Evolutionary conservation across 2,113 vertebrate genomes (phyloP), one percentile per base, ranked within the genome.

Genomic region (Thomomys bottae): DNA sequence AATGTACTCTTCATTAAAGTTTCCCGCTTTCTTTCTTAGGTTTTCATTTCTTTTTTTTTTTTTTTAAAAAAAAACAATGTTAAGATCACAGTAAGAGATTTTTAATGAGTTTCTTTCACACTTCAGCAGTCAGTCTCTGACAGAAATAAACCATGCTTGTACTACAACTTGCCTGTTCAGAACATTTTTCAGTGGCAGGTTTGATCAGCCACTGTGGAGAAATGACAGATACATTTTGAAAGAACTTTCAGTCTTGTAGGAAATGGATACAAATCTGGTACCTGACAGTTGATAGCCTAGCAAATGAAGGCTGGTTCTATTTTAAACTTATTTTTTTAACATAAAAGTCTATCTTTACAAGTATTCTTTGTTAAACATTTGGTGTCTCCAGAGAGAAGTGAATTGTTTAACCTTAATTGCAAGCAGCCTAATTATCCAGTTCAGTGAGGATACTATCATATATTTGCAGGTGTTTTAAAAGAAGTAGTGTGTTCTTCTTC

Each of bases 31-130:
- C 96, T 97, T 97, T 97, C 95, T 97, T 97, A 92, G 96, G 88
- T 80, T 90, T 67, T 85, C 84, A 87, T 84, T n/a, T 38, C n/a
- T 38, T 54, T 64, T 87, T 15, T 61, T 91, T 89, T 93, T n/a
- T n/a, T n/a, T n/a, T n/a, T n/a, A n/a, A n/a, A n/a, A n/a, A n/a
- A n/a, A 96, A 97, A 90, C 91, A 95, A 94, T 96, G 95, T 89
- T 54, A 94, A 97, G 96, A 98, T 98, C 97, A 95, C 93, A 97
- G 98, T 97, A 97, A 98, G 97, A 97, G 97, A 95, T 97, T 98
- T 98, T 98, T 98, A 98, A 98, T 98, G 97, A 98, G 97, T 97
- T 98, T 97, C 97, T 98, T 98, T 98, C 97, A 98, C 97, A 98
- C 97, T 98, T 96, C 92, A 97, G 93, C 96, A 98, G 97, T 97